Base-by-base conservation (phyloP, 2,888 invertebrate genomes). In the Rotaria macrura region DNA sequence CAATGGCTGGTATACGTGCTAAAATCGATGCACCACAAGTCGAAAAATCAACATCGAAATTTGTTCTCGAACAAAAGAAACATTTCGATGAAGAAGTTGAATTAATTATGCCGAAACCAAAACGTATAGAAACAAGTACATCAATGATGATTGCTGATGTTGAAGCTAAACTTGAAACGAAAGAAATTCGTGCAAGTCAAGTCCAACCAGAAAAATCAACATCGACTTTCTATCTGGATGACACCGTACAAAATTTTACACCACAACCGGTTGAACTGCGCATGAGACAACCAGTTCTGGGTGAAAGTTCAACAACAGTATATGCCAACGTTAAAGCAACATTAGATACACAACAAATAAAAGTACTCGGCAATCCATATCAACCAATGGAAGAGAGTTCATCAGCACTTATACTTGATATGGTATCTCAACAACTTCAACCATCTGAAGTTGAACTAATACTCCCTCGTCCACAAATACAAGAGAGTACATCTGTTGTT, bases 401-500 rank as follows among this genome's bases (percentile, higher is more conserved):
- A 43, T 43, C 79, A 9, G n/a, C 40, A 4, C 2, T 43, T 43
- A 10, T 43, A n/a, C 34, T 43, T 38, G 79, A 79, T 25, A 43
- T 7, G 3, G 7, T 23, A 40, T 20, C 23, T 1, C 14, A 79
- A 43, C 40, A 79, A 40, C 10, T 25, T 79, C 43, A 43, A 79
- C 79, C 23, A 40, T 40, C 25, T 10, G 43, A 79, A 43, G 25
- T 43, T 79, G 79, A 79, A 43, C 25, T 40, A 9, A 43, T 25
- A 2, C 17, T 43, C 14, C 40, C 79, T 10, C 79, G 79, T 43
- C 79, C 79, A 79, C 79, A 12, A 25, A 25, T 79, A 79, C 43
- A 79, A 79, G 79, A 79, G 79, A 79, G 79, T 79, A 79, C 43
- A 79, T 79, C 79, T 1, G 43, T 43, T 43, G 43, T 74, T 40